Evolutionary conservation across 2,888 invertebrate species (phyloP), one percentile per base, ranked within the genome.

Genomic region (Therioaphis trifolii): DNA sequence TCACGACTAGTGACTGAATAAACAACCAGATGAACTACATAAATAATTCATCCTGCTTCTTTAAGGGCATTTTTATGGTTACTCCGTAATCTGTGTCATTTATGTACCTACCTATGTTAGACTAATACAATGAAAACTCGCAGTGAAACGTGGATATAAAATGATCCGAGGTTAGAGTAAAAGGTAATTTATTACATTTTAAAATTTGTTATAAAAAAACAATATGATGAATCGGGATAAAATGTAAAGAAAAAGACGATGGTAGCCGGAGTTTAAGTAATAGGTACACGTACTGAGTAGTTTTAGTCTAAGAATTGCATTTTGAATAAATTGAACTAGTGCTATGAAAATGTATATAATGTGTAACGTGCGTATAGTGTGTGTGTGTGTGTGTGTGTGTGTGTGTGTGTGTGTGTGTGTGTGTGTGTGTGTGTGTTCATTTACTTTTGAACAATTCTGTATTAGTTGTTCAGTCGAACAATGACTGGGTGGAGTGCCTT

Each of bases 381-480:
- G 0, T 11, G 40, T 52, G 15, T 3, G 49, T 49, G 1, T 12
- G 14, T 49, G 49, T 15, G 49, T 1, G 49, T 49, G 49, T 1
- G 18, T 18, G 18, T 2, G 49, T 21, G 52, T 21, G 52, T 7
- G 21, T 52, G 18, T 52, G 52, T 52, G n/a, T 7, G 52, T 5
- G n/a, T 52, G 21, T 52, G 18, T 21, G 18, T 21, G 4, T 52
- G 4, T 61, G 15, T 49, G 55, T 29, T 21, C 61, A 40, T 82
- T 82, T 82, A 82, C 82, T 82, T 82, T 82, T 0, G 82, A 82
- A 74, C 24, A 63, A 46, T 86, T 86, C 49, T 86, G 85, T 55
- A 87, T 85, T 5, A 87, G 86, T 75, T 86, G 86, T 77, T 87
- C 87, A 15, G 86, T 85, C 27, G 87, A 87, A 66, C 86, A 84